Evolutionary conservation across 2,113 vertebrate species (phyloP), one percentile per base, ranked within the genome.

Genomic region (Microtus oregoni): DNA sequence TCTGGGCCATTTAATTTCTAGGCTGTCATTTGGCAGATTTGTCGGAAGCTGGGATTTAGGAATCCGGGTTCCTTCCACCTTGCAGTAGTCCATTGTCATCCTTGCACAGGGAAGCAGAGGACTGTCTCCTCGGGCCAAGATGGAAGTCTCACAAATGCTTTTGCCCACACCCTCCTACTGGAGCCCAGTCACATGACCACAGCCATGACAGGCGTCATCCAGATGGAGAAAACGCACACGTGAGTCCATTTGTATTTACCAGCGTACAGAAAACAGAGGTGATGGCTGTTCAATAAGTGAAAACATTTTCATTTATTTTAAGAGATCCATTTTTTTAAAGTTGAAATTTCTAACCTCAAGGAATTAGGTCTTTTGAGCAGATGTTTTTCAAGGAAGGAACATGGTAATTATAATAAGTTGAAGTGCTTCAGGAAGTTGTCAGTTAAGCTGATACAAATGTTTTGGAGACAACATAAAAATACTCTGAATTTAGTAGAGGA

Each of bases 311-410:
- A 68, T 58, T 61, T 55, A 76, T 94, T 44, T 24, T 89, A 82
- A 35, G 85, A 89, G 22, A 38, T 70, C 20, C 78, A 30, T 83
- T 86, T 28, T 82, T 13, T 32, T 73, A 19, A 24, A 89, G 58
- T 86, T 94, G 55, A 94, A 85, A 35, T 88, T 58, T 2, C 44
- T 86, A 81, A 55, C 22, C 13, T 73, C 22, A 82, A 89, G n/a
- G 35, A 91, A 90, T 93, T 55, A 76, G 19, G 28, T 58, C 76
- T 91, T 94, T 87, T 82, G 63, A 88, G 52, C 90, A 83, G 22
- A 93, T 79, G 95, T 88, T 61, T 77, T 91, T 79, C 8, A 79
- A 92, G 20, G 6, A 32, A 87, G 7, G 55, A 90, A 30, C 4
- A 86, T 81, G 58, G 24, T 81, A 73, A 44, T 76, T 38, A 90